These are phyloP conservation scores for Drosophila pectinifera DNA, from an alignment of 1,140 invertebrate species.

Conservation along the genomic window DNA sequence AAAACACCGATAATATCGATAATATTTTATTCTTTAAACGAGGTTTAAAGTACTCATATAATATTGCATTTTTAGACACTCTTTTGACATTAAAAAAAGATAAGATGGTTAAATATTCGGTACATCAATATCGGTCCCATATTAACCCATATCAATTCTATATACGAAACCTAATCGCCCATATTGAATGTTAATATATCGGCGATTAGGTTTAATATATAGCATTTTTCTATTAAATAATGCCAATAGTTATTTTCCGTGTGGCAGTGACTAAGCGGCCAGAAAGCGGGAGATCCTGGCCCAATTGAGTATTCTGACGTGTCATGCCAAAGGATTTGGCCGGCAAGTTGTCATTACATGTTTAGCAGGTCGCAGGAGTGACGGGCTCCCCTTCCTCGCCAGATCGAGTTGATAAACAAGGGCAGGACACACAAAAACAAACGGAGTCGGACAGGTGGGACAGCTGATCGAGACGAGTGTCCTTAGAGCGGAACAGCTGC, in stretches of 20 bases:
- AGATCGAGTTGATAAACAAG: slow-evolving; percentile 55
- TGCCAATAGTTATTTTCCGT: background rate
- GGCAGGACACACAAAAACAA: slow-evolving; percentile 57
- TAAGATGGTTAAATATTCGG: too few relatives aligned
- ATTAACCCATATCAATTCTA: too few relatives aligned
- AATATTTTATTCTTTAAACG: too few relatives aligned
- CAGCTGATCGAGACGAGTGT: slow-evolving; percentile 17
- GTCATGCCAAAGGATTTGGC: slow-evolving; percentile 74
- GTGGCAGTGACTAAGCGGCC: slow-evolving; percentile 67
- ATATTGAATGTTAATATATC: too few relatives aligned
- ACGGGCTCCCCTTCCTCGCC: background rate
- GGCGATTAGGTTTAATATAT: too few relatives aligned
- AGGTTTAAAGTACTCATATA: too few relatives aligned
- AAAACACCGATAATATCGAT: too few relatives aligned
- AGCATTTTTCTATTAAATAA: background rate
- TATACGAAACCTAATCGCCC: too few relatives aligned
- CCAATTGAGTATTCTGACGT: slow-evolving; percentile 54
- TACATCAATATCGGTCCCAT: too few relatives aligned
- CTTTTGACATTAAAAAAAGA: too few relatives aligned
- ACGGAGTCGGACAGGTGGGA: slow-evolving; percentile 46
- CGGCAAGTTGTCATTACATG: slow-evolving; percentile 69
- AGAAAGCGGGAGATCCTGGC: slow-evolving; percentile 57
- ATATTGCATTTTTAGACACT: too few relatives aligned
- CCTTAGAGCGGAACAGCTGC: slow-evolving; percentile 40
- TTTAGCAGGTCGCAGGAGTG: slow-evolving; percentile 48